phyloP scores from a whole-genome alignment of 2,888 invertebrate species.

The Orthosia gothica region DNA sequence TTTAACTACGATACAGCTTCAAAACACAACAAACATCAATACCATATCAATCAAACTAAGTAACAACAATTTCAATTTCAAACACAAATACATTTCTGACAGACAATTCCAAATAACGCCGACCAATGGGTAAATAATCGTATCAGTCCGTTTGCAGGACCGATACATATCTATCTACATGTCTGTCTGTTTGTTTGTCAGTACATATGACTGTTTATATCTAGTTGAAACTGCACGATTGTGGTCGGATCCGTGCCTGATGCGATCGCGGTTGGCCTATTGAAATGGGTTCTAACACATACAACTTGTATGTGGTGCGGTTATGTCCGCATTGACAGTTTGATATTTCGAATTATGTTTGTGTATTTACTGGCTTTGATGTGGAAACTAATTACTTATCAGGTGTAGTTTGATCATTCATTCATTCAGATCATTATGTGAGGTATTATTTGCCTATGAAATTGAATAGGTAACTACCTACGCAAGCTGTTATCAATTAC shows the following conservation, averaged over 20 bases:
- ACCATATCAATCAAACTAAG: not conserved
- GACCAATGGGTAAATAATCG: conserved; percentile 19
- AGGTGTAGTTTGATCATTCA: not conserved
- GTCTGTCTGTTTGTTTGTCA: conserved; percentile 12
- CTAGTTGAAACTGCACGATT: conserved; percentile 32
- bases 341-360: conserved; percentile 20
- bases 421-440: too few relatives aligned
- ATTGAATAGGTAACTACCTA: not conserved
- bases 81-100: not conserved
- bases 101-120: conserved; percentile 15
- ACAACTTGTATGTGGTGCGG: not conserved
- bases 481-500: too few relatives aligned
- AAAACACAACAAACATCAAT: not conserved
- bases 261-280: conserved; percentile 34
- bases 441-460: not conserved
- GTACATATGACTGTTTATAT: conserved; percentile 17
- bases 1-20: not conserved
- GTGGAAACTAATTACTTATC: not conserved
- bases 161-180: not conserved
- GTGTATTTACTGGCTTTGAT: conserved; percentile 22
- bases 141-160: not conserved
- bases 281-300: conserved; percentile 17
- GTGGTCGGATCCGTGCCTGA: conserved; percentile 22
- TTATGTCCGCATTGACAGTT: not conserved
- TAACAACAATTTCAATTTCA: not conserved